Conservation (phyloP, 2,113 vertebrate species). For the Hydropotes inermis region DNA sequence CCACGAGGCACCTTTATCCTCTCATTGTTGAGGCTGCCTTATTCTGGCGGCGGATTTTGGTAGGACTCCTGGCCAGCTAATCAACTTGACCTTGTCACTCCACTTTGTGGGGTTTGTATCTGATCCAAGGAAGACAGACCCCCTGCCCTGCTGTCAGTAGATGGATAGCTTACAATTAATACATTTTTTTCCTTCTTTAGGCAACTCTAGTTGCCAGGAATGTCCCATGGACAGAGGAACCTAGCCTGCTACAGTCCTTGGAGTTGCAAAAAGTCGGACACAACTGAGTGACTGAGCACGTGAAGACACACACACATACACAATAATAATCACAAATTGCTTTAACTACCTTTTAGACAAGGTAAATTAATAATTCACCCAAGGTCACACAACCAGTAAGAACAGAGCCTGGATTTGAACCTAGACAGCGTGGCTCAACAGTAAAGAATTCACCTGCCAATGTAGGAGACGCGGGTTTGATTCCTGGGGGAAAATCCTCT, state of each 20-base stretch:
- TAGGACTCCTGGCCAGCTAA: neutral
- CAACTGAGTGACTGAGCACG: neutral
- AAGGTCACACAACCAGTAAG: neutral
- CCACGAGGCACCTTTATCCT: neutral
- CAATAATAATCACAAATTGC: neutral
- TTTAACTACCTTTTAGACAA: neutral
- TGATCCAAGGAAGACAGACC: neutral
- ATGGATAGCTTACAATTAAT: neutral
- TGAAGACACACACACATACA: neutral
- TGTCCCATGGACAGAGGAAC: neutral
- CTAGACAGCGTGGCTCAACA: neutral
- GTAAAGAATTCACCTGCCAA: neutral
- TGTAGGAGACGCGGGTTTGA: neutral
- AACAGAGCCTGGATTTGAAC: neutral
- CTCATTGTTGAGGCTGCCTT: neutral
- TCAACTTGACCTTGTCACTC: neutral
- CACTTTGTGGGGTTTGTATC: neutral
- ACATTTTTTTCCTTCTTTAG: neutral
- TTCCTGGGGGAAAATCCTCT: neutral
- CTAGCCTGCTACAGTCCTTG: neutral
- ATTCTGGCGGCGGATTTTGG: neutral
- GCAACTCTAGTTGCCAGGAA: neutral
- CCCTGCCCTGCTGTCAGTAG: neutral
- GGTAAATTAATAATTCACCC: neutral
- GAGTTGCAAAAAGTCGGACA: neutral